Conservation (phyloP, 37 sponge, comb jelly and placozoan species). For the Diacarnus erythraeanus region DNA sequence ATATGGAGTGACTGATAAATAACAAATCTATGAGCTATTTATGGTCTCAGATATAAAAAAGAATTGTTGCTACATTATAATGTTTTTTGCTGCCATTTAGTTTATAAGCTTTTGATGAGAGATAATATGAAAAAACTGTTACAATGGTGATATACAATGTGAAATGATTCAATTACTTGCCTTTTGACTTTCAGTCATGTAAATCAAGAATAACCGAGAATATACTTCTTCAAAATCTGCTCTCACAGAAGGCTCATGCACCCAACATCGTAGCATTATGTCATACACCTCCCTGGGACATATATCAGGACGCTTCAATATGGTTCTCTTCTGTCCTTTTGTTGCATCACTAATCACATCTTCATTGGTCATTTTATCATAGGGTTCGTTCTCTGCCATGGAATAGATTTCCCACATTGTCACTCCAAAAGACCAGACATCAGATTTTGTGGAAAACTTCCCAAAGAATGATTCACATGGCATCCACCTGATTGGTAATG, state of each 20-base stretch:
- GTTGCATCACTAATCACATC: conserved; percentile 75
- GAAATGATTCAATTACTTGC: not conserved
- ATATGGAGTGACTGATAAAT: no score
- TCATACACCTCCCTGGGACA: conserved; percentile 60
- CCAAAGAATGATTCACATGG: conserved; percentile 83
- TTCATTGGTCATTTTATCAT: conserved; percentile 60
- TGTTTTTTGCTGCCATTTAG: no score
- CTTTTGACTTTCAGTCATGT: conserved; percentile 21
- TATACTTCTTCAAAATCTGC: conserved; percentile 72
- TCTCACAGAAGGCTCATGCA: conserved; percentile 47
- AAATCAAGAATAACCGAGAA: conserved; percentile 53
- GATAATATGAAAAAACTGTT: no score
- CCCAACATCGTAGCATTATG: conserved; percentile 64
- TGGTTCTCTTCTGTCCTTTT: conserved; percentile 38
- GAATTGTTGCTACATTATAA: no score
- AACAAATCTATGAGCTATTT: no score
- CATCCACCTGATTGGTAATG: conserved; percentile 87
- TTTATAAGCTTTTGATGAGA: no score
- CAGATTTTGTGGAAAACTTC: conserved; percentile 81
- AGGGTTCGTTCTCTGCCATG: conserved; percentile 65
- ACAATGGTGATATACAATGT: no score
- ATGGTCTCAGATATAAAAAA: no score
- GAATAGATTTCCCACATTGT: conserved; percentile 82
- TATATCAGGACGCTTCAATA: conserved; percentile 34
- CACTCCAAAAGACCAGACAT: conserved; percentile 84